A percentile compares a stretch with the other conserved stretches of the same genome.
Evolutionary conservation across 2,888 invertebrate genomes (phyloP).

Genomic region (Hoplodrina blanda): DNA sequence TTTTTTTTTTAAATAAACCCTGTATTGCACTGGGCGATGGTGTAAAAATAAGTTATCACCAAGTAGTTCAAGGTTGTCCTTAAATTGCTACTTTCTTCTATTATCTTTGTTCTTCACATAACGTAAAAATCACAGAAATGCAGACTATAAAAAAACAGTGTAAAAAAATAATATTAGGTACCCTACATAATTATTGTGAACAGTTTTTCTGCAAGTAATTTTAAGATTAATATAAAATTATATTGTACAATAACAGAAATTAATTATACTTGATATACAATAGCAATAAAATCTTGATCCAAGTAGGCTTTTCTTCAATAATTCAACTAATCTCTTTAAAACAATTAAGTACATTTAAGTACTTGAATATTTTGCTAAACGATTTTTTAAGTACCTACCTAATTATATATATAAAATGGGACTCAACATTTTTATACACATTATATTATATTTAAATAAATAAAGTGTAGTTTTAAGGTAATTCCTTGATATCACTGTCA

Average conservation of each 20-base stretch:
- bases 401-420: not conserved
- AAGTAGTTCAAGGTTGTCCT: too few relatives aligned
- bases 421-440: not conserved
- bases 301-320: constrained; percentile 32
- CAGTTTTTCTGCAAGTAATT: constrained; percentile 29
- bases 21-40: too few relatives aligned
- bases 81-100: too few relatives aligned
- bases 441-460: not conserved
- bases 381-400: constrained; percentile 1
- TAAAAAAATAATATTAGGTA: constrained; percentile 2
- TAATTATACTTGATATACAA: constrained; percentile 4
- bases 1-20: too few relatives aligned
- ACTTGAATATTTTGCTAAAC: constrained; percentile 31
- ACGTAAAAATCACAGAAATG: not conserved
- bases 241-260: constrained; percentile 45
- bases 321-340: constrained; percentile 33
- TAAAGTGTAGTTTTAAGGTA: not conserved
- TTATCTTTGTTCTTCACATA: too few relatives aligned
- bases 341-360: constrained; percentile 57
- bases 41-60: too few relatives aligned
- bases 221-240: constrained; percentile 29
- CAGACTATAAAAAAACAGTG: not conserved
- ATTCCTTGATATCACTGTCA: constrained; percentile 18
- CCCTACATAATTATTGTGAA: not conserved
- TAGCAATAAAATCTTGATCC: constrained; percentile 36